Evolutionary conservation across 30 jellyfish, hydroid and myxozoan genomes (phyloP).

Genomic region (Pseudorhiza aurosa): DNA sequence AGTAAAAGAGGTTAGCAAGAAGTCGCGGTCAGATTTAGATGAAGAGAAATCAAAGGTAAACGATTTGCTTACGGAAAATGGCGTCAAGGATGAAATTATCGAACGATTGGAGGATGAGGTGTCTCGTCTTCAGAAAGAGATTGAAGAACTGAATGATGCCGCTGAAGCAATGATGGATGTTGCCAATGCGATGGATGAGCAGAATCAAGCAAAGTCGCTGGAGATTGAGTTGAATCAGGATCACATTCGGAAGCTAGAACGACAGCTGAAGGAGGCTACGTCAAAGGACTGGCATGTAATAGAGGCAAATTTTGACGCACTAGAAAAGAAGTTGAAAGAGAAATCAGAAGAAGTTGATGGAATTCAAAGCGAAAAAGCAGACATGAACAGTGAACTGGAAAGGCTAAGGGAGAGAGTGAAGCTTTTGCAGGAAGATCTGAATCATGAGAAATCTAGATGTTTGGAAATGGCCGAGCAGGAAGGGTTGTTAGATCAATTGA

Average conservation of each 20-base stretch:
- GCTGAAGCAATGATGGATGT: constrained; percentile 43
- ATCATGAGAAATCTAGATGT: neutral
- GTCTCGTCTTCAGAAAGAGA: constrained; percentile 22
- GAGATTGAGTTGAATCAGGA: constrained; percentile 18
- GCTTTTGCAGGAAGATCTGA: neutral
- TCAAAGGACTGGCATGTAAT: constrained; percentile 1
- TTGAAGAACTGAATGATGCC: constrained; percentile 12
- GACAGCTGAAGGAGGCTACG: neutral
- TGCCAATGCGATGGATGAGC: constrained; percentile 36
- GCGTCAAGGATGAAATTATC: constrained; percentile 13
- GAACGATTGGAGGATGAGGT: neutral
- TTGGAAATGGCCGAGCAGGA: constrained; percentile 7
- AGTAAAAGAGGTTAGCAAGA: neutral
- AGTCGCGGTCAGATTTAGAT: neutral
- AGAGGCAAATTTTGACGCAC: neutral
- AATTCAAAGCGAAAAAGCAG: neutral
- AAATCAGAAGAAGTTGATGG: neutral
- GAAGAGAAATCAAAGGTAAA: neutral
- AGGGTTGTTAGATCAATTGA: constrained; percentile 13
- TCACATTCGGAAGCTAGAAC: neutral
- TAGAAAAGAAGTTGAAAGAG: neutral
- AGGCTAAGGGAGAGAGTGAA: neutral
- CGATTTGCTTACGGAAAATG: neutral
- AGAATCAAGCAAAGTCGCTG: constrained; percentile 15
- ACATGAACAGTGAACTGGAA: neutral